Base-by-base conservation (phyloP, 2,888 invertebrate genomes). In the Xylota sylvarum region DNA sequence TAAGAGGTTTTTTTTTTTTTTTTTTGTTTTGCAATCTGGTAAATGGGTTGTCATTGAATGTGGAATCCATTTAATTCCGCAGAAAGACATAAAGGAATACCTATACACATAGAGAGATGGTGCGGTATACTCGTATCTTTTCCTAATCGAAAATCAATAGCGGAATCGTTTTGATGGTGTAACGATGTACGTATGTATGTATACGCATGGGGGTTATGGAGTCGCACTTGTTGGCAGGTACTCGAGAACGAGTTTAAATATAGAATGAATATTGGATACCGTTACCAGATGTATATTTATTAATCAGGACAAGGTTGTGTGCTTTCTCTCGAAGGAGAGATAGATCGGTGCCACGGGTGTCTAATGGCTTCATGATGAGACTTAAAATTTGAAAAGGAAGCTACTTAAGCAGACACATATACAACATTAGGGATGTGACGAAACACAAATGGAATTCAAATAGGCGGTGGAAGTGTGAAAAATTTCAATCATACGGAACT, bases 101-200 rank as follows among this genome's bases (percentile, higher is more conserved):
- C 2, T 12, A 30, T n/a, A 14, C 23, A 0, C 43, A n/a, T 19
- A 5, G 0, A 10, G 2, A 37, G 32, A 10, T 27, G 23, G 23
- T 4, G 9, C 7, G 14, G 6, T 30, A 14, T 30, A 6, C 30
- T 14, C 48, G 48, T 17, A 7, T 48, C 30, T 30, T 46, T 30
- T 46, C 30, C 5, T 30, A 62, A 62, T 62, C 62, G 62, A 62
- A 62, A 62, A 62, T 62, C 62, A 6, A 62, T 62, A 62, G 9
- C 3, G 27, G 40, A 62, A 46, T 3, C 43, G 30, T 19, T 46
- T 30, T 30, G 14, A 17, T 14, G 14, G 46, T 62, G 27, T 46
- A 30, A 10, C 10, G 19, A 43, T 43, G 43, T 23, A 23, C n/a
- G n/a, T n/a, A n/a, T n/a, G n/a, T n/a, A n/a, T n/a, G n/a, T 43